Percentiles rank a stretch among this genome's conserved stretches.
Evolutionary conservation across 2,797 vertebrate genomes (phyloP).

Genomic region (Myotis planiceps): DNA sequence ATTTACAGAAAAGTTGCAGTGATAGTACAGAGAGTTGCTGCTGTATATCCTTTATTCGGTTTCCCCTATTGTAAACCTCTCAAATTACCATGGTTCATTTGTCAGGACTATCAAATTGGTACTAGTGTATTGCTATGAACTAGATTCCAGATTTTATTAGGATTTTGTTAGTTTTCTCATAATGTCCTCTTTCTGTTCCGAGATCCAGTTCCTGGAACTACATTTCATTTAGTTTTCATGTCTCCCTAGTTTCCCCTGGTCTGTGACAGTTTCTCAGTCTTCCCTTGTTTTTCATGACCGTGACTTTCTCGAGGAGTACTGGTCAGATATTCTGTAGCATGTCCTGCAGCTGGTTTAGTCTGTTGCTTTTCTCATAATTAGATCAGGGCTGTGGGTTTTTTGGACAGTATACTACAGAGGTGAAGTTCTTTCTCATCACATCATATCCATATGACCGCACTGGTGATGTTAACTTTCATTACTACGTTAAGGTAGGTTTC

Average conservation of each 20-base stretch:
- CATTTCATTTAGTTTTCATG: no score
- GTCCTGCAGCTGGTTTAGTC: background rate
- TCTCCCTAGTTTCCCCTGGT: background rate
- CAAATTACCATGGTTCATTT: background rate
- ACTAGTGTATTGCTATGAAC: background rate
- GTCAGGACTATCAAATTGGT: background rate
- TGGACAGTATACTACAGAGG: background rate
- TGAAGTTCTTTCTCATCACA: background rate
- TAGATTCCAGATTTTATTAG: background rate
- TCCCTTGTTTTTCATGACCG: background rate
- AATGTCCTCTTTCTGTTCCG: background rate
- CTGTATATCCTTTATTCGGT: background rate
- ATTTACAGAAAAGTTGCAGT: background rate
- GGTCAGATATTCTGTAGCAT: no score
- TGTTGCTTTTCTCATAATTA: background rate
- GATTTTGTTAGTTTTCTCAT: background rate
- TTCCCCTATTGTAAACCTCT: background rate
- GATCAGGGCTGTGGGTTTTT: background rate
- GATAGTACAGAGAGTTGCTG: background rate
- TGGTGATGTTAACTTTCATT: background rate
- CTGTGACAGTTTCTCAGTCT: background rate
- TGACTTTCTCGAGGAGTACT: background rate
- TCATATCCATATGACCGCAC: background rate
- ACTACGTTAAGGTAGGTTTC: background rate
- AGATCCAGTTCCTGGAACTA: background rate